A percentile compares a stretch with the other conserved stretches of the same genome.
Conservation (phyloP, 2,888 invertebrate species). For the Nipponacmea schrenckii region DNA sequence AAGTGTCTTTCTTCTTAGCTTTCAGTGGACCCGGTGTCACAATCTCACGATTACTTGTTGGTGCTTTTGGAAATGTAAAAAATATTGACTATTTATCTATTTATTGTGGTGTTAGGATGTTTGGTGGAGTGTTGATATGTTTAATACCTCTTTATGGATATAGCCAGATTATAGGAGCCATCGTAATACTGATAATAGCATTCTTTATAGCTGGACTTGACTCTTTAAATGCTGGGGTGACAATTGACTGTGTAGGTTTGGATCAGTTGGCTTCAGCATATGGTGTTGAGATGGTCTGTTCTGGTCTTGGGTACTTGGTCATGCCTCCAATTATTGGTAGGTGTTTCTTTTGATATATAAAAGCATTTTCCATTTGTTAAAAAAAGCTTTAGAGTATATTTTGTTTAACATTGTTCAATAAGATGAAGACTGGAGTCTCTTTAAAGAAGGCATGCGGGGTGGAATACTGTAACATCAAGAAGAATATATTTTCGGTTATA, state of each 20-base stretch:
- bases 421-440: too few species aligned
- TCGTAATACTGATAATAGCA: conserved; percentile 13
- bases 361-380: too few species aligned
- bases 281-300: conserved; percentile 31
- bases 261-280: conserved; percentile 24
- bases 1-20: conserved; percentile 21
- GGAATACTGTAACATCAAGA: too few species aligned
- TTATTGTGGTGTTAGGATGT: conserved; percentile 18
- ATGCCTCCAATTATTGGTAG: conserved; percentile 30
- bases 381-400: too few species aligned
- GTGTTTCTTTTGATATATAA: not conserved
- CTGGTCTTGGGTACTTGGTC: conserved; percentile 28
- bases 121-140: conserved; percentile 10
- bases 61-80: conserved; percentile 21
- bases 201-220: conserved; percentile 21
- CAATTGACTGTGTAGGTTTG: conserved; percentile 25
- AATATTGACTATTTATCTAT: conserved; percentile 17
- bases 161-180: not conserved
- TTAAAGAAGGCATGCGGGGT: too few species aligned
- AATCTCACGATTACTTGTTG: conserved; percentile 19
- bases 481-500: too few species aligned
- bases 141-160: conserved; percentile 10
- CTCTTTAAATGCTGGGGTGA: conserved; percentile 21
- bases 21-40: conserved; percentile 21
- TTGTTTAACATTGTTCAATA: too few species aligned